Percentiles rank a stretch among this genome's conserved stretches.
Evolutionary conservation across 2,888 invertebrate species (phyloP).

Genomic region (Archips xylosteana): DNA sequence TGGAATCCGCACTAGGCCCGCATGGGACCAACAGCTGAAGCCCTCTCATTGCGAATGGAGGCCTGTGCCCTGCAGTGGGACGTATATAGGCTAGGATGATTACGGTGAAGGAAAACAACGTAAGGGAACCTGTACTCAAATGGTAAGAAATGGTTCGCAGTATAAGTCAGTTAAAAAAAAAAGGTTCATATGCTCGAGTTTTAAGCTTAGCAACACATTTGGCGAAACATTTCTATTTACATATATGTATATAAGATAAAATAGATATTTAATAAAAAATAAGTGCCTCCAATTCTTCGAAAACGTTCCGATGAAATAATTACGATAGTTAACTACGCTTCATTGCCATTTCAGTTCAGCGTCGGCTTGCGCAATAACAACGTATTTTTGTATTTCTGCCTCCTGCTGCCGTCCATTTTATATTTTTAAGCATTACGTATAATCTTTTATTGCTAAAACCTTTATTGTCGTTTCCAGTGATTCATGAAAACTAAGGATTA

Average conservation of each 20-base stretch:
- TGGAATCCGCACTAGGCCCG: no score
- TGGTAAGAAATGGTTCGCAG: no score
- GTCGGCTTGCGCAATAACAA: not conserved
- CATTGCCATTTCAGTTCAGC: conserved; percentile 12
- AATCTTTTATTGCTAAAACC: conserved; percentile 2
- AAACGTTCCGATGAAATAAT: conserved; percentile 15
- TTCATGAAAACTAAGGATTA: conserved; percentile 1
- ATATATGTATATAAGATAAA: not conserved
- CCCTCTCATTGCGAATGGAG: no score
- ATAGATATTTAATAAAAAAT: not conserved
- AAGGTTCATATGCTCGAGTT: no score
- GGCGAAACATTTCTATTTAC: no score
- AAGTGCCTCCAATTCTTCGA: not conserved
- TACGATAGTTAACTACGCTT: conserved; percentile 10
- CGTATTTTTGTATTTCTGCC: conserved; percentile 1
- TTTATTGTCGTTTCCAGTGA: not conserved
- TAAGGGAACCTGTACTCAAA: no score
- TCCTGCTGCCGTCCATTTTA: not conserved
- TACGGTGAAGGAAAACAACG: no score
- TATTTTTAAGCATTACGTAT: not conserved
- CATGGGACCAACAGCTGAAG: no score
- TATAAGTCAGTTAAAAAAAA: no score
- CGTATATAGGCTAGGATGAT: no score
- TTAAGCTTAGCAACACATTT: no score
- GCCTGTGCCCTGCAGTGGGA: no score